These are phyloP conservation scores for Redunca redunca DNA, from an alignment of 2,113 vertebrate genomes.

Conservation along the genomic window DNA sequence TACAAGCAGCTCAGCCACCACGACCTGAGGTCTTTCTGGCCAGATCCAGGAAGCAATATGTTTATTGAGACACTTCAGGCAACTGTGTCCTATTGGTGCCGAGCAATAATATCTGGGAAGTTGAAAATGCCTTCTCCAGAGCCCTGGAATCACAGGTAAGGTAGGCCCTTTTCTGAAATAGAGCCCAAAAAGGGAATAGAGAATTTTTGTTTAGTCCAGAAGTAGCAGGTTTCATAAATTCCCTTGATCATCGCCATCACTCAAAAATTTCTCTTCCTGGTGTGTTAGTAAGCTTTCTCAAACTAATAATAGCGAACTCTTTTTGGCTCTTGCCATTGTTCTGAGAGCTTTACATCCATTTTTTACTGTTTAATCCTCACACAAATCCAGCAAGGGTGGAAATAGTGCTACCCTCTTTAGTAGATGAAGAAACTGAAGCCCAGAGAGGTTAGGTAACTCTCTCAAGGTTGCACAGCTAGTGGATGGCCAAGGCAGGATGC, in stretches of 20 bases:
- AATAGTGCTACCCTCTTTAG: background rate
- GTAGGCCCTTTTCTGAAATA: background rate
- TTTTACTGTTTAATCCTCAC: background rate
- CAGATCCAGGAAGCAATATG: background rate
- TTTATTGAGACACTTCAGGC: background rate
- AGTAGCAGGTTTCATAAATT: slow-evolving; percentile 15
- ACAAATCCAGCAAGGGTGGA: background rate
- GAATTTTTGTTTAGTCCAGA: background rate
- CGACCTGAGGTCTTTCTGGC: background rate
- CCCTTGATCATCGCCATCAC: background rate
- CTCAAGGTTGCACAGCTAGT: background rate
- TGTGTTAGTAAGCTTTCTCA: background rate
- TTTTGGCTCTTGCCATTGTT: background rate
- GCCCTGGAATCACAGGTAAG: background rate
- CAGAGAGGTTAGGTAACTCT: background rate
- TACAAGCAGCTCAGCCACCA: background rate
- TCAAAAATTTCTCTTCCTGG: background rate
- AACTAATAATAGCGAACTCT: background rate
- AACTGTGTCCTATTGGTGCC: background rate
- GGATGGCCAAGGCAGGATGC: background rate
- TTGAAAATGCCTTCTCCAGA: background rate
- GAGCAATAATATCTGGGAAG: background rate
- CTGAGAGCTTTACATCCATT: background rate
- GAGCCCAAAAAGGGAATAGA: background rate
- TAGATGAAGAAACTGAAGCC: background rate